These are phyloP conservation scores for Dynastes hyllus DNA, from an alignment of 2,888 invertebrate genomes.

Conservation along the genomic window DNA sequence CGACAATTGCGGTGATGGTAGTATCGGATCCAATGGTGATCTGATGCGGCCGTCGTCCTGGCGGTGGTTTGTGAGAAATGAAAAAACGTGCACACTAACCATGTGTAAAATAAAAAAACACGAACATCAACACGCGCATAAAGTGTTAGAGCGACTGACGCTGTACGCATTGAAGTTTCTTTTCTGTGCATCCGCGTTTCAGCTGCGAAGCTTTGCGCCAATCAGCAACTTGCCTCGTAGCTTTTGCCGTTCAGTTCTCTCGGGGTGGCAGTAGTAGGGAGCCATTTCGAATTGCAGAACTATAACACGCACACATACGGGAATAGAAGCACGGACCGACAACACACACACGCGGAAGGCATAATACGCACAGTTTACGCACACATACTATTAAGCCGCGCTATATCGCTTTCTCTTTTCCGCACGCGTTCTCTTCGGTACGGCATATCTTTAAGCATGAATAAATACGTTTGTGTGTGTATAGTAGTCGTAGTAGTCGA, in stretches of 20 bases:
- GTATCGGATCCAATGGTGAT: conserved; percentile 27
- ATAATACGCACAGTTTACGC: conserved; percentile 19
- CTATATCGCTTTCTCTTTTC: too few species aligned
- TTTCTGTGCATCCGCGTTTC: conserved; percentile 68
- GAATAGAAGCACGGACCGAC: conserved; percentile 10
- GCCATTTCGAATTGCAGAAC: conserved; percentile 54
- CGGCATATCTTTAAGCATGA: neutral
- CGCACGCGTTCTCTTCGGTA: neutral
- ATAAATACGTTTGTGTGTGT: conserved; percentile 16
- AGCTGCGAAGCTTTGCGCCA: conserved; percentile 70
- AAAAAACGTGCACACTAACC: conserved; percentile 67
- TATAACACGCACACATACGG: conserved; percentile 43
- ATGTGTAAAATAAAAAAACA: conserved; percentile 69
- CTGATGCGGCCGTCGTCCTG: conserved; percentile 14
- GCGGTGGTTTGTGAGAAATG: conserved; percentile 47
- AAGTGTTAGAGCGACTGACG: conserved; percentile 69
- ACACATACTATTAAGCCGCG: conserved; percentile 10
- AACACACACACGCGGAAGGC: conserved; percentile 20
- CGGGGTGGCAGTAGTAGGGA: conserved; percentile 51
- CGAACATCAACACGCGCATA: conserved; percentile 70
- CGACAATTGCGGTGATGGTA: conserved; percentile 20
- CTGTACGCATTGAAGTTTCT: conserved; percentile 69
- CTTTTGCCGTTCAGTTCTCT: conserved; percentile 51
- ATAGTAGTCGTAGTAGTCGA: neutral
- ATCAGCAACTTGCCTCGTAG: conserved; percentile 63